Percentiles rank a stretch among this genome's conserved stretches.
phyloP scores from a whole-genome alignment of 2,797 vertebrate genomes.

The Enteromius unitaeniatus region DNA sequence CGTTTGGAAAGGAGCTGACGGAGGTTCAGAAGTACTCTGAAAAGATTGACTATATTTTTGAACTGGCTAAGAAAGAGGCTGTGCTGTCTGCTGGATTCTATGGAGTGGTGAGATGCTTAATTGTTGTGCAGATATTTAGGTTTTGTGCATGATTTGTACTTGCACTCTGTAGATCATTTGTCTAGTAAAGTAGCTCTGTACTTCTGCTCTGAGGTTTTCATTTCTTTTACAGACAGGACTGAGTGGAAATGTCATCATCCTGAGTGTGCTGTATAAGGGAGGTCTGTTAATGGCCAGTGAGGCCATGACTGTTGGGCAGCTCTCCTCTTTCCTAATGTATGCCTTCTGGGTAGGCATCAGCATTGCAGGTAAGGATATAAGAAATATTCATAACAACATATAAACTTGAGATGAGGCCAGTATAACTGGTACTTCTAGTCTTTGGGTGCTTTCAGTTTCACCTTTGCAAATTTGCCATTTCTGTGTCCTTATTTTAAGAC shows the following conservation, averaged over 20 bases:
- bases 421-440: background rate
- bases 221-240: slow-evolving; percentile 85
- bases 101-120: slow-evolving; percentile 84
- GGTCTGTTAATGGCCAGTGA: slow-evolving; percentile 91
- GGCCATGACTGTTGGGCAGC: slow-evolving; percentile 94
- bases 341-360: slow-evolving; percentile 98
- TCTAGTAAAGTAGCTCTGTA: background rate
- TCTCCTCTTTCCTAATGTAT: slow-evolving; percentile 97
- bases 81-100: slow-evolving; percentile 89
- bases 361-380: slow-evolving; percentile 84
- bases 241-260: slow-evolving; percentile 93
- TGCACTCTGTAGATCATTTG: background rate
- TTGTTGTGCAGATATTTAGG: background rate
- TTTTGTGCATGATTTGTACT: background rate
- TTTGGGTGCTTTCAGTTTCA: background rate
- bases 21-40: slow-evolving; percentile 84
- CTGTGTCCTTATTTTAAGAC: background rate
- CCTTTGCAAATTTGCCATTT: background rate
- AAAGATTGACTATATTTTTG: slow-evolving; percentile 83
- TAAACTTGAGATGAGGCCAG: background rate
- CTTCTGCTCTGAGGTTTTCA: background rate
- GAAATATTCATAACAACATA: background rate
- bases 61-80: slow-evolving; percentile 88
- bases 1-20: slow-evolving; percentile 91
- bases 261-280: slow-evolving; percentile 95